These are phyloP conservation scores for Malurus alboscapulatus DNA, from an alignment of 2,113 vertebrate species.

Conservation along the genomic window DNA sequence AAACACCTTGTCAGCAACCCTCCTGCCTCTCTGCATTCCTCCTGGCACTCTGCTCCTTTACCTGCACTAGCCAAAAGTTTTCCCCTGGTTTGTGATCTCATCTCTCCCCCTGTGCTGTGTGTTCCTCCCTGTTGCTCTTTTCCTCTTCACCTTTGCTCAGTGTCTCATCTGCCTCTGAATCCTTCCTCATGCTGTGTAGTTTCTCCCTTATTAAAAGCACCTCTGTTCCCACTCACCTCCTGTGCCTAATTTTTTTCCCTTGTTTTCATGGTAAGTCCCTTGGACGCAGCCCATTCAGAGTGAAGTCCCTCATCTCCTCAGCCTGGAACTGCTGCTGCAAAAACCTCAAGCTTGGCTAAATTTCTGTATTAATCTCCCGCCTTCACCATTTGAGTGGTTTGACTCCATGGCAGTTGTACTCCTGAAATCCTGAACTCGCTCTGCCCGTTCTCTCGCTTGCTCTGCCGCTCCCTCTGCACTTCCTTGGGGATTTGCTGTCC, in stretches of 20 bases:
- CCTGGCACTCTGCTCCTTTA: background rate
- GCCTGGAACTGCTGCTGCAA: background rate
- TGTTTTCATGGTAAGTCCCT: background rate
- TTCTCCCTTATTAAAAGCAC: background rate
- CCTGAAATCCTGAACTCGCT: background rate
- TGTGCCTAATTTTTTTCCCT: background rate
- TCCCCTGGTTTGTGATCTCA: background rate
- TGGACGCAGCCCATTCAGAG: background rate
- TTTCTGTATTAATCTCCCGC: background rate
- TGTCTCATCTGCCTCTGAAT: background rate
- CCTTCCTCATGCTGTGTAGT: background rate
- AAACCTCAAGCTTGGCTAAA: background rate
- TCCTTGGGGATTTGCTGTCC: background rate
- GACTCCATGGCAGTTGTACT: background rate
- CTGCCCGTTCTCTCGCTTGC: background rate
- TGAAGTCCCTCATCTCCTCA: background rate
- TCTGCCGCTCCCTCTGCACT: background rate
- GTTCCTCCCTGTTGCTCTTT: background rate
- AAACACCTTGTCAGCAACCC: accelerated
- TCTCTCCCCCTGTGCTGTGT: background rate
- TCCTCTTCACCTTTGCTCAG: background rate
- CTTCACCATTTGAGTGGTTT: background rate
- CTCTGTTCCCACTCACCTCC: background rate
- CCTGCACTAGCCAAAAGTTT: background rate
- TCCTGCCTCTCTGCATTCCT: background rate